Evolutionary conservation across 2,113 vertebrate genomes (phyloP).

Genomic region (Bombycilla garrulus): DNA sequence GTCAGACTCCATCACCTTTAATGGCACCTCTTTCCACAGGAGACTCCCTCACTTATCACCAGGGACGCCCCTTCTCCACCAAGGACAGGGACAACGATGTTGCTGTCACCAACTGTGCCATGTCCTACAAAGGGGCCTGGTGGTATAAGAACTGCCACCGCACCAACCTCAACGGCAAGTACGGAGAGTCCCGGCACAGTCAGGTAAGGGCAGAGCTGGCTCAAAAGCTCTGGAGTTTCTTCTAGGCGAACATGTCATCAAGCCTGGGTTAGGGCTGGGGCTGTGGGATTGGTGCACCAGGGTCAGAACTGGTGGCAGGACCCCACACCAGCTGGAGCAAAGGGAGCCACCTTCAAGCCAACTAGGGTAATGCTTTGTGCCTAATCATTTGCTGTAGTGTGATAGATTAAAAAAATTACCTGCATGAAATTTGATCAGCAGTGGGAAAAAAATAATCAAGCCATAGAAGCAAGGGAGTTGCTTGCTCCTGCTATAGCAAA

Average conservation of each 20-base stretch:
- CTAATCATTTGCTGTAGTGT: not conserved
- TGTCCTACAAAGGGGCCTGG: slow-evolving; percentile 99
- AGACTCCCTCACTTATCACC: slow-evolving; percentile 96
- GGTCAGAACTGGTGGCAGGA: not conserved
- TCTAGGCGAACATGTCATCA: not conserved
- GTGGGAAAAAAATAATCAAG: not conserved
- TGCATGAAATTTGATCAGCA: not conserved
- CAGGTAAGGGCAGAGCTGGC: slow-evolving; percentile 77
- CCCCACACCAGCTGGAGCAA: not conserved
- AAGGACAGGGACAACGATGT: slow-evolving; percentile 97
- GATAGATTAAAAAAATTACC: not conserved
- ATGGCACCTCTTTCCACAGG: slow-evolving; percentile 68
- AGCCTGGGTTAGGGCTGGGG: not conserved
- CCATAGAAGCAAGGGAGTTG: not conserved
- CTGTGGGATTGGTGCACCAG: fast-evolving
- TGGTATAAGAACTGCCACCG: slow-evolving; percentile 99
- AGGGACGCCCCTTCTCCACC: slow-evolving; percentile 97
- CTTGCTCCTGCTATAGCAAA: not conserved
- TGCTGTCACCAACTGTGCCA: slow-evolving; percentile 95
- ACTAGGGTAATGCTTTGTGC: not conserved
- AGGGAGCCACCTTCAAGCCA: not conserved
- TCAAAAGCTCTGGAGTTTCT: not conserved
- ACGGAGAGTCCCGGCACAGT: slow-evolving; percentile 95
- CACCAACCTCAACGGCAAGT: slow-evolving; percentile 98
- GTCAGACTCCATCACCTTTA: not conserved